Percentiles rank a stretch among this genome's conserved stretches.
These are phyloP conservation scores for Pseudeuparius sepicola DNA, from an alignment of 2,888 invertebrate genomes.

Conservation along the genomic window DNA sequence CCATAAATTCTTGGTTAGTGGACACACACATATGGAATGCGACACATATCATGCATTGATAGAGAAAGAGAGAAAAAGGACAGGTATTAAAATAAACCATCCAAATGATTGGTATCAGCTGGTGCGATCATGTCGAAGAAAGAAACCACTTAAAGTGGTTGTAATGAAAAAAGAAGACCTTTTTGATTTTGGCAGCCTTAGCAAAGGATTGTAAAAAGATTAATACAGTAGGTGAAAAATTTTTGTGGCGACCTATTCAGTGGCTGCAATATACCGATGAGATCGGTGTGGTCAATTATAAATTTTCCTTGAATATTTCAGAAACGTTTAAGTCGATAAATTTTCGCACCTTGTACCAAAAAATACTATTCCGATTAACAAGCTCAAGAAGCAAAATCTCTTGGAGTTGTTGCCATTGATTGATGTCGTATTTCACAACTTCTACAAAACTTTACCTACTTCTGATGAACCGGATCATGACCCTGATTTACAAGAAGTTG, in stretches of 20 bases:
- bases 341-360: slow-evolving; percentile 5
- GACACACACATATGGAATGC: slow-evolving; percentile 24
- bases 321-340: slow-evolving; percentile 6
- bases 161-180: slow-evolving; percentile 11
- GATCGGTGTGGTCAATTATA: slow-evolving; percentile 9
- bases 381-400: too few relatives aligned
- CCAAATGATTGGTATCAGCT: slow-evolving; percentile 10
- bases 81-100: slow-evolving; percentile 6
- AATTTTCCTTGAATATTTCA: slow-evolving; percentile 4
- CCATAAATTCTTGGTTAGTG: slow-evolving; percentile 23
- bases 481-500: too few relatives aligned
- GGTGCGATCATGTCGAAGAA: slow-evolving; percentile 9
- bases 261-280: slow-evolving; percentile 9
- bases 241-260: slow-evolving; percentile 11
- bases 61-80: slow-evolving; percentile 13
- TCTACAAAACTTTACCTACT: slow-evolving; percentile 7
- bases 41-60: slow-evolving; percentile 22
- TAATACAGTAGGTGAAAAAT: slow-evolving; percentile 10
- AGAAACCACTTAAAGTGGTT: slow-evolving; percentile 9
- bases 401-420: slow-evolving; percentile 9
- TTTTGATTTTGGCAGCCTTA: slow-evolving; percentile 6
- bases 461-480: slow-evolving; percentile 3
- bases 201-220: slow-evolving; percentile 9
- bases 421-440: slow-evolving; percentile 8
- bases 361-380: slow-evolving; percentile 3